Conservation (phyloP, 2,797 vertebrate species). For the Manis javanica region DNA sequence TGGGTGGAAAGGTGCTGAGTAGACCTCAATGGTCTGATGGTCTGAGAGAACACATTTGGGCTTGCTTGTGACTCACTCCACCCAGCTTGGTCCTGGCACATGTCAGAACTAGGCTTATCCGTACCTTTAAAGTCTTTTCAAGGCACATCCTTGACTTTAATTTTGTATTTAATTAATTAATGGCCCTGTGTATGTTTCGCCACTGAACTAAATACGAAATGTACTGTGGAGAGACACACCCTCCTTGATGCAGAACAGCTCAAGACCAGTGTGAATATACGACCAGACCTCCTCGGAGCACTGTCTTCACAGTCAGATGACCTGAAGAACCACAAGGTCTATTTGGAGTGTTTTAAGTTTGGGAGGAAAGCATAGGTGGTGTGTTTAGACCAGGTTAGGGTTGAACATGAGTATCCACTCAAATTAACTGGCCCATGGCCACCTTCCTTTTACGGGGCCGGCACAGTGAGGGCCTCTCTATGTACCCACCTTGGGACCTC, state of each 20-base stretch:
- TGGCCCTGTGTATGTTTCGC: slow-evolving; percentile 32
- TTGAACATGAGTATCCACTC: neutral
- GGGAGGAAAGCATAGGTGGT: neutral
- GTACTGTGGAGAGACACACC: neutral
- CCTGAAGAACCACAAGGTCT: neutral
- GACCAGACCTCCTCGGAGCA: neutral
- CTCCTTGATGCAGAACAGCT: neutral
- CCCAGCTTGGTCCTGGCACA: neutral
- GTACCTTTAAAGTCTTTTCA: slow-evolving; percentile 46
- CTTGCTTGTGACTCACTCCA: neutral
- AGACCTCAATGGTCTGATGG: neutral
- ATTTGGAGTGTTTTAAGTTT: neutral
- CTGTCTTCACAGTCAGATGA: neutral
- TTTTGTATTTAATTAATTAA: slow-evolving; percentile 46
- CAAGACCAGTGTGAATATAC: neutral
- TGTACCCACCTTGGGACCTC: neutral
- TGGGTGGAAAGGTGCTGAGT: neutral
- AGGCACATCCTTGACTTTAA: slow-evolving; percentile 37
- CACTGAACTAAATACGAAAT: slow-evolving; percentile 1
- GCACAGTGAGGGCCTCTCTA: neutral
- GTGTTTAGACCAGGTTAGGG: neutral
- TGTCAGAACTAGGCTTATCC: slow-evolving; percentile 15
- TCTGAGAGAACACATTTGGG: neutral
- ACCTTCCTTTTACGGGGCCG: neutral
- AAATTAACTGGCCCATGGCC: neutral